A percentile compares a stretch with the other conserved stretches of the same genome.
Conservation (phyloP, 2,113 vertebrate genomes). For the Corvus hawaiiensis region DNA sequence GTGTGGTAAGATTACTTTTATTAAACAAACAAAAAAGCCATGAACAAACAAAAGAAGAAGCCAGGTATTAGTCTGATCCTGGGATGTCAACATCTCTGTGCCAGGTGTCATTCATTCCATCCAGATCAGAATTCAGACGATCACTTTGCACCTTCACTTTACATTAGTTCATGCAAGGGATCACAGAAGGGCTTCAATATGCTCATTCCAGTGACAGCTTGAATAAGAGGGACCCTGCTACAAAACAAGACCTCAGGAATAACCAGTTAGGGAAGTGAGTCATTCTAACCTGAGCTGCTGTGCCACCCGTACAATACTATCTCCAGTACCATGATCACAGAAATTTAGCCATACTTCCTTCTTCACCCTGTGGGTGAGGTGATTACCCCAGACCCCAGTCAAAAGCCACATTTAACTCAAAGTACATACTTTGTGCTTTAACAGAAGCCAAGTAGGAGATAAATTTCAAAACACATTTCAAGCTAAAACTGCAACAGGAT, state of each 20-base stretch:
- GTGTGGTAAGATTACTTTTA: neutral
- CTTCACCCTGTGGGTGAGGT: accelerated
- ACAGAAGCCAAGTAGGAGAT: neutral
- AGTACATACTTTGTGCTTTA: neutral
- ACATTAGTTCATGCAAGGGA: neutral
- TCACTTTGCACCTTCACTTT: neutral
- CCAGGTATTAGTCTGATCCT: neutral
- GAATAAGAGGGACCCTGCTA: neutral
- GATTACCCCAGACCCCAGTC: neutral
- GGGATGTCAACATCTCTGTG: neutral
- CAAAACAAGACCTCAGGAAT: neutral
- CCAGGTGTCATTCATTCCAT: neutral
- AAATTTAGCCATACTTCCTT: neutral
- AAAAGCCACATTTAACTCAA: neutral
- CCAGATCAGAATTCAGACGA: neutral
- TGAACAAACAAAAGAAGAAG: neutral
- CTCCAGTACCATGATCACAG: neutral
- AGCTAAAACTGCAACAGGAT: neutral
- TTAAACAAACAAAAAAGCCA: neutral
- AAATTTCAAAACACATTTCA: neutral
- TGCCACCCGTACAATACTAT: no score
- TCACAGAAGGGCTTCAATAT: accelerated
- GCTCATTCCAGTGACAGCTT: neutral
- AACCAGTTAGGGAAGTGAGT: neutral
- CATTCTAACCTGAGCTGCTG: neutral